Conservation (phyloP, 2,888 invertebrate genomes). For the Dryococelus australis region DNA sequence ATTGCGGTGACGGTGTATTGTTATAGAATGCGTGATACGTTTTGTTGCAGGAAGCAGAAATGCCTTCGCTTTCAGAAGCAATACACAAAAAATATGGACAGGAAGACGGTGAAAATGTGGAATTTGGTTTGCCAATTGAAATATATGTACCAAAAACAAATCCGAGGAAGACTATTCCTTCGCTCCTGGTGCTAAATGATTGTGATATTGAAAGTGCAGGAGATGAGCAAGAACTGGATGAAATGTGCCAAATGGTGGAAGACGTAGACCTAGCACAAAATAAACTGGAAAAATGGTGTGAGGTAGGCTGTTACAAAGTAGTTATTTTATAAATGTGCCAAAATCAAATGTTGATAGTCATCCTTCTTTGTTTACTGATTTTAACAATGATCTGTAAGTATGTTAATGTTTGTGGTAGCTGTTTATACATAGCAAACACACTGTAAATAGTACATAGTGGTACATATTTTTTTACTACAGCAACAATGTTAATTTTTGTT, state of each 20-base stretch:
- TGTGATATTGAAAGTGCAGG: constrained; percentile 92
- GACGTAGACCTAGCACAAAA: constrained; percentile 95
- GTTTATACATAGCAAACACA: too few species aligned
- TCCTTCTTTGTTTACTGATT: too few species aligned
- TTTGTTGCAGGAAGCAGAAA: constrained; percentile 54
- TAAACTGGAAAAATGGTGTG: constrained; percentile 84
- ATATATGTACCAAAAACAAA: constrained; percentile 87
- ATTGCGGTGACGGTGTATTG: background rate
- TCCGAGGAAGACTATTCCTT: constrained; percentile 73
- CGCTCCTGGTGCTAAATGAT: constrained; percentile 86
- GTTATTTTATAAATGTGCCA: too few species aligned
- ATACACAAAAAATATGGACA: constrained; percentile 84
- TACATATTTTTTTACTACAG: too few species aligned
- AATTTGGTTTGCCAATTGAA: constrained; percentile 70
- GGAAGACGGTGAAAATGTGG: constrained; percentile 36
- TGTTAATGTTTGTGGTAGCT: too few species aligned
- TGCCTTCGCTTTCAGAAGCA: constrained; percentile 91
- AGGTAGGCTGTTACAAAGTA: constrained; percentile 64
- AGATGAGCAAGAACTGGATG: constrained; percentile 77
- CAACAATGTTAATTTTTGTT: too few species aligned
- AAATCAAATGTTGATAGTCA: too few species aligned
- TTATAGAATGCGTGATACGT: background rate
- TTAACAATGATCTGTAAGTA: too few species aligned
- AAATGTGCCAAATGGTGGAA: constrained; percentile 88
- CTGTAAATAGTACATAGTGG: too few species aligned